Percentiles rank a stretch among this genome's conserved stretches.
Conservation (phyloP, 2,888 invertebrate species). For the Drosophila bunnanda region DNA sequence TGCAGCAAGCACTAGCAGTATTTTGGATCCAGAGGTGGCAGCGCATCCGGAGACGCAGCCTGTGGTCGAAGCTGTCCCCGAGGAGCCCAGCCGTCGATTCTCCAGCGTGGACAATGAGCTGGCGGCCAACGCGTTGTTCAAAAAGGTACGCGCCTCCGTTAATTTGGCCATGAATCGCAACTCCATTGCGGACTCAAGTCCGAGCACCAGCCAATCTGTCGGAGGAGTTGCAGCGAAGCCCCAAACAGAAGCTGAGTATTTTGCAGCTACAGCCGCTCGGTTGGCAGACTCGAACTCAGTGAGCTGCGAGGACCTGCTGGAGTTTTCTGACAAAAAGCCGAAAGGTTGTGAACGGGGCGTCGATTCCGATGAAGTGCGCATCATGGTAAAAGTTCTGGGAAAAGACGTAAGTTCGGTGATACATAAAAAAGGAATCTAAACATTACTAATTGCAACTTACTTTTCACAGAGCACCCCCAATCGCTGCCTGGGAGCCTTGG, state of each 20-base stretch:
- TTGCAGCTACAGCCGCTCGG: constrained; percentile 74
- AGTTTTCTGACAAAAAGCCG: constrained; percentile 94
- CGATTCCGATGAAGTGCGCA: constrained; percentile 95
- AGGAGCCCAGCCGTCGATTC: constrained; percentile 47
- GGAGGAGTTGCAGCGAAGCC: constrained; percentile 47
- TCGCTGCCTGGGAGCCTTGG: constrained; percentile 91
- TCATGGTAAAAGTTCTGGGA: constrained; percentile 95
- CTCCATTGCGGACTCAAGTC: constrained; percentile 37
- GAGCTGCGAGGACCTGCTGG: constrained; percentile 95
- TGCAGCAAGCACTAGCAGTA: constrained; percentile 44
- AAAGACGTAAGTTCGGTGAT: constrained; percentile 86
- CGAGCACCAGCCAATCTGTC: constrained; percentile 5
- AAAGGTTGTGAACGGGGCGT: constrained; percentile 92
- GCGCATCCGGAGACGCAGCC: constrained; percentile 43
- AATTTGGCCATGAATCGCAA: constrained; percentile 80
- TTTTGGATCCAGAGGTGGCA: constrained; percentile 40
- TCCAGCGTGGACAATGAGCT: constrained; percentile 77
- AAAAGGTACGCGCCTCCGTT: constrained; percentile 84
- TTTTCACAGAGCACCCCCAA: constrained; percentile 88
- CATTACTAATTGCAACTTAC: neutral
- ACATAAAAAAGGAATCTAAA: neutral
- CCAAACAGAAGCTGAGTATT: constrained; percentile 78
- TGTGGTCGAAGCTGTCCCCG: constrained; percentile 16
- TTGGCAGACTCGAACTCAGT: constrained; percentile 90
- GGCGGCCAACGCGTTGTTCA: constrained; percentile 84